Evolutionary conservation across 2,113 vertebrate genomes (phyloP).

Genomic region (Macrotis lagotis): DNA sequence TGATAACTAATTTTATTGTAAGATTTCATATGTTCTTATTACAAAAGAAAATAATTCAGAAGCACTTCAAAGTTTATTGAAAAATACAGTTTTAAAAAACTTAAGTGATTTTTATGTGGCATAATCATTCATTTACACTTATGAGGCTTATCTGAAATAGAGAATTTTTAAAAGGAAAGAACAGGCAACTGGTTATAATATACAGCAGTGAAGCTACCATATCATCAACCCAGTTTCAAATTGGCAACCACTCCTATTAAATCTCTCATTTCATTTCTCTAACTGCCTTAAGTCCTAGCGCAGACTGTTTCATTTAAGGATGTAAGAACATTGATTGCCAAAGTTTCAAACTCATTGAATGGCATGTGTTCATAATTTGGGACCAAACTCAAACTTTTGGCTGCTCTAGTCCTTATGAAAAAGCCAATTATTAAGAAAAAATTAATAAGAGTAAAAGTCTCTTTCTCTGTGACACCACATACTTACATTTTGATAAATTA

Average conservation of each 20-base stretch:
- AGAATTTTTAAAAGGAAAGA: slow-evolving; percentile 1
- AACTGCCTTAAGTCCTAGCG: not conserved
- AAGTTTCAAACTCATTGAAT: not conserved
- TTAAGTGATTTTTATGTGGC: not conserved
- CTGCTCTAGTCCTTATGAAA: not conserved
- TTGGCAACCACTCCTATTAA: not conserved
- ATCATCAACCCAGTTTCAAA: not conserved
- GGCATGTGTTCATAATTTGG: slow-evolving; percentile 1
- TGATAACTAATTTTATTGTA: slow-evolving; percentile 12
- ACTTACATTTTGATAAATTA: slow-evolving; percentile 38
- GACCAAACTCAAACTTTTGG: not conserved
- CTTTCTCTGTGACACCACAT: slow-evolving; percentile 25
- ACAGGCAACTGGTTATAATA: not conserved
- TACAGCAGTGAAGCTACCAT: not conserved
- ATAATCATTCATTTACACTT: not conserved
- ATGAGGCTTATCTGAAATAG: not conserved
- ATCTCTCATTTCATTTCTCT: not conserved
- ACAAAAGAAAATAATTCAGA: not conserved
- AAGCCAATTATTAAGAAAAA: slow-evolving; percentile 30
- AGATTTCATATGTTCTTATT: not conserved
- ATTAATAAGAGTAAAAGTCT: not conserved
- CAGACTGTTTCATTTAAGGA: slow-evolving; percentile 6
- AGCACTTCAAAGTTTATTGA: not conserved
- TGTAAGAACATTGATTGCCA: not conserved
- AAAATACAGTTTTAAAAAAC: not conserved